Conservation (phyloP, 2,113 vertebrate genomes). For the Phodopus roborovskii region DNA sequence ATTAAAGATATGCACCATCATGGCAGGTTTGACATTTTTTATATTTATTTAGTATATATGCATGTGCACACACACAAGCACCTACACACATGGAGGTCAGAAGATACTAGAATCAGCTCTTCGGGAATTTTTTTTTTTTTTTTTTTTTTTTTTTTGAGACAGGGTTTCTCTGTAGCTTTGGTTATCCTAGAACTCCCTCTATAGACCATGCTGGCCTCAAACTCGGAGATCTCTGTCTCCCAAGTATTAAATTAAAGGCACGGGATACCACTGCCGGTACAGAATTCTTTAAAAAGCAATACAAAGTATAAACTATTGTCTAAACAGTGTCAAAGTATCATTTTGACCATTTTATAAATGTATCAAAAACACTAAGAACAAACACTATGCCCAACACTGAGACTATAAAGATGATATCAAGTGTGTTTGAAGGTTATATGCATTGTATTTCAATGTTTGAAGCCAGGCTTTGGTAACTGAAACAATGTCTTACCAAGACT, state of each 20-base stretch:
- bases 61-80: background rate
- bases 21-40: background rate
- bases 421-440: background rate
- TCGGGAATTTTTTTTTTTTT: too few relatives aligned
- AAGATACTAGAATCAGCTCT: background rate
- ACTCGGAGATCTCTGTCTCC: too few relatives aligned
- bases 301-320: background rate
- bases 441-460: constrained; percentile 5
- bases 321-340: background rate
- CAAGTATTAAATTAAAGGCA: too few relatives aligned
- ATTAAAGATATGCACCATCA: background rate
- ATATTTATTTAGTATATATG: background rate
- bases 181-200: background rate
- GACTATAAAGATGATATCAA: background rate
- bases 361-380: background rate
- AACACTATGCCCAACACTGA: background rate
- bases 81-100: background rate
- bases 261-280: background rate
- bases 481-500: background rate
- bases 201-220: too few relatives aligned
- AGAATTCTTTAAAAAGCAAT: background rate
- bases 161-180: too few relatives aligned
- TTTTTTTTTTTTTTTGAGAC: too few relatives aligned
- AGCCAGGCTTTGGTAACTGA: background rate
- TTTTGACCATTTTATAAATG: background rate